Evolutionary conservation across 2,797 vertebrate genomes (phyloP).

Genomic region (Pseudocheirus occidentalis): DNA sequence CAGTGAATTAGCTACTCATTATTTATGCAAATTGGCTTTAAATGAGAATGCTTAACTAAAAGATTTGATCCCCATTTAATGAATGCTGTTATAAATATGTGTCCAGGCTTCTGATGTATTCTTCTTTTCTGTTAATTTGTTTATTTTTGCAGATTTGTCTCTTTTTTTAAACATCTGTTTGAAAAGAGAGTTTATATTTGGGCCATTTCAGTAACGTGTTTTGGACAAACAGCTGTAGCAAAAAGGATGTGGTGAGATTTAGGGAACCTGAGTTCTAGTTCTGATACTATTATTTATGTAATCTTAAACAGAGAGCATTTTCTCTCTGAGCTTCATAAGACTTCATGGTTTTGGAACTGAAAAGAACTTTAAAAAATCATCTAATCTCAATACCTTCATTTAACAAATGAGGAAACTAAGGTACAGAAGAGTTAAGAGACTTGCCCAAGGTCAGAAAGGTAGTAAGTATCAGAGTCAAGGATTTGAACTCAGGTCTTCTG

Average conservation of each 20-base stretch:
- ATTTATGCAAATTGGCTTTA: conserved; percentile 85
- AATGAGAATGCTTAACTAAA: conserved; percentile 81
- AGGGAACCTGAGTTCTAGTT: background rate
- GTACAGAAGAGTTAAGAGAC: background rate
- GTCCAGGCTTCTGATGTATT: conserved; percentile 53
- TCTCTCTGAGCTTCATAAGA: background rate
- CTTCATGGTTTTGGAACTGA: background rate
- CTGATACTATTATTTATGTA: conserved; percentile 1
- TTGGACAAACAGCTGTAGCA: conserved; percentile 34
- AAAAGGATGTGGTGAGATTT: background rate
- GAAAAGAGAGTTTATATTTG: conserved; percentile 53
- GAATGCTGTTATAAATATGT: conserved; percentile 77
- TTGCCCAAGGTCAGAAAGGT: background rate
- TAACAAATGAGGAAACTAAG: background rate
- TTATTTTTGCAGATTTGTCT: conserved; percentile 53
- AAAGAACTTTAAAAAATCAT: background rate
- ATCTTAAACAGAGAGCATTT: background rate
- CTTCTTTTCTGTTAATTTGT: conserved; percentile 59
- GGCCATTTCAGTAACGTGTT: conserved; percentile 67
- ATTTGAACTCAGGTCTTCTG: background rate
- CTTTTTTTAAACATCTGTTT: conserved; percentile 47
- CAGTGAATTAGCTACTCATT: conserved; percentile 74
- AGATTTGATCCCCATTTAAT: conserved; percentile 76
- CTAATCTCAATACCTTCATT: background rate
- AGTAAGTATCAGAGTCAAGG: background rate